Percentiles rank a stretch among this genome's conserved stretches.
Evolutionary conservation across 2,888 invertebrate species (phyloP).

Genomic region (Cheilosia impressa): DNA sequence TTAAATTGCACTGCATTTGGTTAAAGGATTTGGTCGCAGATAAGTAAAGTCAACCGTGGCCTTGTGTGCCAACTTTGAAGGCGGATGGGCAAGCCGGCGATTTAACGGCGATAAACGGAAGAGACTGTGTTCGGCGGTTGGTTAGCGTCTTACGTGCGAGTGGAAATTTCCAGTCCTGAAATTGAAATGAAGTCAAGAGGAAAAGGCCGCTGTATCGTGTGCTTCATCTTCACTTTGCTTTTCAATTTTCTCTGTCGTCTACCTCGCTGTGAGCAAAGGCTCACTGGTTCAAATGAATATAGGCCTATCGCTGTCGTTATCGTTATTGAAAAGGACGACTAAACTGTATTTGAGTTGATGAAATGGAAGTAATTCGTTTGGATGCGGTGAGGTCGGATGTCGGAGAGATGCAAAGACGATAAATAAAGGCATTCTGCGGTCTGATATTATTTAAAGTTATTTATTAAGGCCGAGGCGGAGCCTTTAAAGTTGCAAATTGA

Average conservation of each 20-base stretch:
- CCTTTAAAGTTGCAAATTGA: background rate
- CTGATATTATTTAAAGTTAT: conserved; percentile 10
- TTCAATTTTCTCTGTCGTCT: conserved; percentile 6
- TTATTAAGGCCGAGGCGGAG: background rate
- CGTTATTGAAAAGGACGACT: conserved; percentile 30
- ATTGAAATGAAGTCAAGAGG: conserved; percentile 60
- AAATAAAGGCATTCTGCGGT: conserved; percentile 37
- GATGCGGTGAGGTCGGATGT: conserved; percentile 16
- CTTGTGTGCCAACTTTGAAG: conserved; percentile 6
- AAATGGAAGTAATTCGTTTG: conserved; percentile 63
- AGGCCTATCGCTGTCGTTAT: conserved; percentile 3
- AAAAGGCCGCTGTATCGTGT: conserved; percentile 15
- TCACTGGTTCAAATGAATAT: conserved; percentile 13
- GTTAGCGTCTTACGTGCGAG: conserved; percentile 5
- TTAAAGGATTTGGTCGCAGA: conserved; percentile 14
- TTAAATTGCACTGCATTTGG: conserved; percentile 17
- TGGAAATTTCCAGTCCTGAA: conserved; percentile 2
- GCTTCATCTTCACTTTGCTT: conserved; percentile 9
- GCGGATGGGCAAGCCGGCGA: background rate
- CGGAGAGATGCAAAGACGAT: conserved; percentile 13
- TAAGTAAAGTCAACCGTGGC: conserved; percentile 20
- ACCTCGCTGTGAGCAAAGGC: background rate
- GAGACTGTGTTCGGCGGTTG: background rate
- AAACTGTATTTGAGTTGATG: conserved; percentile 59
- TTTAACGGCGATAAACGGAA: conserved; percentile 20